Evolutionary conservation across 92 coral and sea anemone species (phyloP).

Genomic region (Ricordea florida): DNA sequence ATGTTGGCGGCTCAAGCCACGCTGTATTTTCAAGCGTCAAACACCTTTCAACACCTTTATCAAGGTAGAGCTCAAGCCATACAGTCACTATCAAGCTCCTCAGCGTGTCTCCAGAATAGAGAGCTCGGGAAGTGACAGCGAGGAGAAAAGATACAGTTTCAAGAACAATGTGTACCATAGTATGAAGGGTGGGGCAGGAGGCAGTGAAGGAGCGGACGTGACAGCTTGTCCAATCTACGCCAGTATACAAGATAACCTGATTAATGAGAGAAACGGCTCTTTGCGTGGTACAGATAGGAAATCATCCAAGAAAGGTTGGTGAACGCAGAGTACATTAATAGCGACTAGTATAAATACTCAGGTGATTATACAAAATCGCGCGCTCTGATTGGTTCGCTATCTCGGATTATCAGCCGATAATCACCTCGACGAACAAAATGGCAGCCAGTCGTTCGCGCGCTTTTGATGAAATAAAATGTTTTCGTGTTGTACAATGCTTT

Average conservation of each 20-base stretch:
- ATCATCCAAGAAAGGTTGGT: too few relatives aligned
- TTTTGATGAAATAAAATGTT: too few relatives aligned
- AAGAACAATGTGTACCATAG: neutral
- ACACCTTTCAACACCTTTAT: constrained; percentile 78
- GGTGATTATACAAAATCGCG: too few relatives aligned
- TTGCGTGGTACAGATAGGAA: too few relatives aligned
- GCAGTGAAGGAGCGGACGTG: constrained; percentile 24
- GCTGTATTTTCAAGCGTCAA: constrained; percentile 55
- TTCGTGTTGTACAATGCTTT: too few relatives aligned
- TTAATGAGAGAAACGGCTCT: too few relatives aligned
- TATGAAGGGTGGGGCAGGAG: neutral
- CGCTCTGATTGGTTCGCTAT: too few relatives aligned
- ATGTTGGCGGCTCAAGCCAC: constrained; percentile 72
- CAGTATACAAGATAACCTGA: constrained; percentile 48
- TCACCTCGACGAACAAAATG: too few relatives aligned
- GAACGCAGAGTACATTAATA: too few relatives aligned
- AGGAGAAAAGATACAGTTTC: constrained; percentile 44
- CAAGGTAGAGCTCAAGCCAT: constrained; percentile 72
- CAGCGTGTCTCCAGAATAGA: constrained; percentile 65
- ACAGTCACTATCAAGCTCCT: constrained; percentile 19
- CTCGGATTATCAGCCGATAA: too few relatives aligned
- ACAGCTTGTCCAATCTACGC: constrained; percentile 75
- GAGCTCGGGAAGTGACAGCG: constrained; percentile 28
- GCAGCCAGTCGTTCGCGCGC: too few relatives aligned
- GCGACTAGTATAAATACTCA: too few relatives aligned